Conservation (phyloP, 1,140 invertebrate species). For the Drosophila paulistorum region DNA sequence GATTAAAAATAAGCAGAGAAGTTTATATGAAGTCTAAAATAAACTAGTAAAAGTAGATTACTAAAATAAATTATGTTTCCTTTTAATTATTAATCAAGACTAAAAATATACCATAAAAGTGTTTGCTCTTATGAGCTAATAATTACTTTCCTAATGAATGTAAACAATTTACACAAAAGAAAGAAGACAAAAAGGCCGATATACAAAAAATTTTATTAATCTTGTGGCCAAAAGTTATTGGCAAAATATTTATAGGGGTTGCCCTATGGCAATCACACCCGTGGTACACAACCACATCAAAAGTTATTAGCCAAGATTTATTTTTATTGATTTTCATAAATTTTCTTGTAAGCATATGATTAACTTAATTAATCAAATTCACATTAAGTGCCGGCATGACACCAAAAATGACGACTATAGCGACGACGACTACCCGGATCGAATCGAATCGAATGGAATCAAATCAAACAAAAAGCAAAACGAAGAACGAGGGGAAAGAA, state of each 20-base stretch:
- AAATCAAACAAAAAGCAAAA: constrained; percentile 49
- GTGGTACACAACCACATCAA: neutral
- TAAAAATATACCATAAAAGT: neutral
- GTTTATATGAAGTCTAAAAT: too few relatives aligned
- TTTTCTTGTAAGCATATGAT: constrained; percentile 48
- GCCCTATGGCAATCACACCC: constrained; percentile 1
- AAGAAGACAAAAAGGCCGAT: neutral
- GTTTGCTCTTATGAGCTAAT: neutral
- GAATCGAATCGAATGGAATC: constrained; percentile 35
- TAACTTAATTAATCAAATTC: constrained; percentile 78
- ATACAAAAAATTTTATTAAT: neutral
- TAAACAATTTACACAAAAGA: neutral
- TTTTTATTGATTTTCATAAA: constrained; percentile 52
- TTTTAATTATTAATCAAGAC: too few relatives aligned
- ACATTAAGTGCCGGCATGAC: constrained; percentile 67
- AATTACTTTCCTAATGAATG: neutral
- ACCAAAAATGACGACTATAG: constrained; percentile 14
- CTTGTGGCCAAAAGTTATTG: neutral
- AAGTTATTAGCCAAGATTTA: constrained; percentile 20
- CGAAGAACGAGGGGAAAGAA: constrained; percentile 16
- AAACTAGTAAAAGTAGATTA: too few relatives aligned
- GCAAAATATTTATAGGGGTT: neutral
- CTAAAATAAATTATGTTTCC: too few relatives aligned
- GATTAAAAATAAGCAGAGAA: too few relatives aligned
- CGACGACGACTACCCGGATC: constrained; percentile 19